These are phyloP conservation scores for Drosophila cyrtoloma DNA, from an alignment of 2,888 invertebrate species.

Conservation along the genomic window DNA sequence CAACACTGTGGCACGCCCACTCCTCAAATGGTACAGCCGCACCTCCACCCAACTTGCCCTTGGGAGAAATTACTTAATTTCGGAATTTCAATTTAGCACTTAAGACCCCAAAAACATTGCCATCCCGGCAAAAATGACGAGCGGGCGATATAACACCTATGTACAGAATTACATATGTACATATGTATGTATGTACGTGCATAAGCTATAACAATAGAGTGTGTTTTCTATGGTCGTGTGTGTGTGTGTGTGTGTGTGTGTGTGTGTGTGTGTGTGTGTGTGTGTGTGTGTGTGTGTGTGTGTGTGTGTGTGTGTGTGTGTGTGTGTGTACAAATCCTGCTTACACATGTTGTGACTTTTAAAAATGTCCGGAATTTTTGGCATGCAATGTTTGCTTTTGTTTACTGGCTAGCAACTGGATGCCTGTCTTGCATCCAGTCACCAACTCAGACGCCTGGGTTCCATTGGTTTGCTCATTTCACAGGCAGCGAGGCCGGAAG, in stretches of 20 bases:
- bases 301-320: constrained; percentile 34
- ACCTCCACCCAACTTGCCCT: constrained; percentile 48
- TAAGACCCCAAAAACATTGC: constrained; percentile 60
- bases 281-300: constrained; percentile 46
- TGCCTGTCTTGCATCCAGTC: constrained; percentile 25
- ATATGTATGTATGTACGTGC: constrained; percentile 21
- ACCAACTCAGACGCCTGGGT: neutral
- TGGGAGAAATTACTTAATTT: constrained; percentile 80
- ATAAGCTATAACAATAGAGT: constrained; percentile 30
- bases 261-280: constrained; percentile 41
- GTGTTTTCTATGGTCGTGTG: neutral
- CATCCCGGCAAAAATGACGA: constrained; percentile 23
- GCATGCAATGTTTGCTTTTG: constrained; percentile 80
- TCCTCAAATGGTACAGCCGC: constrained; percentile 25
- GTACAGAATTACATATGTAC: constrained; percentile 17
- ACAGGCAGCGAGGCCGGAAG: constrained; percentile 10
- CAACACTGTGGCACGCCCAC: constrained; percentile 60
- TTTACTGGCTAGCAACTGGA: constrained; percentile 65
- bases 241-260: constrained; percentile 44
- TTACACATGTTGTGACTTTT: constrained; percentile 80
- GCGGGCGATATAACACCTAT: constrained; percentile 13
- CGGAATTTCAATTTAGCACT: constrained; percentile 82
- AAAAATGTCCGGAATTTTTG: constrained; percentile 81
- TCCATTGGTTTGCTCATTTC: constrained; percentile 33
- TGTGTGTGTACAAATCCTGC: constrained; percentile 64